phyloP scores from a whole-genome alignment of 2,888 invertebrate genomes.

The Cryptocephalus moraei region DNA sequence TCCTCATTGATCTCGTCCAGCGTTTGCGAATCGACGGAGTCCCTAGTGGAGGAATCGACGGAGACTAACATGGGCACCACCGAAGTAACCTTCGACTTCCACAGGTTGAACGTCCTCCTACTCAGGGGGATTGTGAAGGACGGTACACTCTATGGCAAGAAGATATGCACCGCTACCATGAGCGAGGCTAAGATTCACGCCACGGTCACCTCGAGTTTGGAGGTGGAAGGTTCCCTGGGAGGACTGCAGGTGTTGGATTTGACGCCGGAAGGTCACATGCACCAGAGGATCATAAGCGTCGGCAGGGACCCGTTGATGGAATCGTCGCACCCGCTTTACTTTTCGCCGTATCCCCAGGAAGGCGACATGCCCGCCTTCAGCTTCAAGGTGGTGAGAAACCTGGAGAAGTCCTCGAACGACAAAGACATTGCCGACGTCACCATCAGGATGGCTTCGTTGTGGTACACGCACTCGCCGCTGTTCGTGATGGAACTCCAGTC shows the following conservation, averaged over 20 bases:
- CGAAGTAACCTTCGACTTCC: slow-evolving; percentile 87
- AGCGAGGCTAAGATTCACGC: slow-evolving; percentile 84
- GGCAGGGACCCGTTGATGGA: slow-evolving; percentile 64
- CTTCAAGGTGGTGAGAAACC: slow-evolving; percentile 40
- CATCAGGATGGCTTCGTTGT: slow-evolving; percentile 76
- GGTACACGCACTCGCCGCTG: slow-evolving; percentile 86
- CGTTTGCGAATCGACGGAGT: slow-evolving; percentile 27
- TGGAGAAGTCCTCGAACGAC: slow-evolving; percentile 12
- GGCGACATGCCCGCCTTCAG: slow-evolving; percentile 41
- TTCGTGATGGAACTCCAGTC: slow-evolving; percentile 77
- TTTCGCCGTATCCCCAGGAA: slow-evolving; percentile 31
- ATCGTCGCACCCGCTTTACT: slow-evolving; percentile 33
- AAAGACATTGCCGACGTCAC: slow-evolving; percentile 30
- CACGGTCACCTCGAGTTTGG: slow-evolving; percentile 49
- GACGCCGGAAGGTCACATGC: slow-evolving; percentile 71
- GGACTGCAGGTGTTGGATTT: slow-evolving; percentile 86
- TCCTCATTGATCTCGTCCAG: slow-evolving; percentile 27
- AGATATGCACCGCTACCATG: slow-evolving; percentile 91
- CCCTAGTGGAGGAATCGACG: slow-evolving; percentile 21
- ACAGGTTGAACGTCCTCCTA: slow-evolving; percentile 78
- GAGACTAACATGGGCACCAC: slow-evolving; percentile 49
- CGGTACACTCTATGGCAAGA: slow-evolving; percentile 62
- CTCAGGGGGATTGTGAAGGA: slow-evolving; percentile 66
- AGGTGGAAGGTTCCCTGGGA: slow-evolving; percentile 79
- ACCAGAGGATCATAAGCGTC: slow-evolving; percentile 77